A percentile compares a stretch with the other conserved stretches of the same genome.
phyloP scores from a whole-genome alignment of 2,888 invertebrate genomes.

The Steinernema scapterisci region DNA sequence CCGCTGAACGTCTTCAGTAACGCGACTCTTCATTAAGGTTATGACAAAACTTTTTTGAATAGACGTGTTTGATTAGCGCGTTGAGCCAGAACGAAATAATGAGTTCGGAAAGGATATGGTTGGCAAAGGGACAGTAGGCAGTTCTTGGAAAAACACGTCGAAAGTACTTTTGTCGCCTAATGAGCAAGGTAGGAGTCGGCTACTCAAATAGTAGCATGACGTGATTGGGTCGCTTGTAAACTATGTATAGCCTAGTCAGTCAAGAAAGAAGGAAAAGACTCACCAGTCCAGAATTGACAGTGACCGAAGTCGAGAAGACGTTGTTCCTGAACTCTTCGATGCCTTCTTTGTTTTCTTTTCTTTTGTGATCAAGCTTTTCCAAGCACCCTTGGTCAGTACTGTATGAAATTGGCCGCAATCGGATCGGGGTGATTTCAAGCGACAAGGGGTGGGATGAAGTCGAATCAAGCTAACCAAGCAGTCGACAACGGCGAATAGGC shows the following conservation, averaged over 20 bases:
- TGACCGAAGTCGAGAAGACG: not conserved
- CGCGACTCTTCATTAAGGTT: not conserved
- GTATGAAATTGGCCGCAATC: constrained; percentile 13
- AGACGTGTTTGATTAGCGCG: constrained; percentile 13
- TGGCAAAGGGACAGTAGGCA: not conserved
- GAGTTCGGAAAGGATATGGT: constrained; percentile 14
- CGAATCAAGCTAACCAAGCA: constrained; percentile 30
- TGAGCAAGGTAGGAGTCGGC: not conserved
- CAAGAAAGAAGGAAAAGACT: not conserved
- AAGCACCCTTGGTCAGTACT: not conserved
- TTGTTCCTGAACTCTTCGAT: not conserved
- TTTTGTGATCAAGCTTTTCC: constrained; percentile 6
- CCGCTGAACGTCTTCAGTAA: not conserved
- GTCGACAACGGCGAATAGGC: constrained; percentile 30
- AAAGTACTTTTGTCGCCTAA: not conserved
- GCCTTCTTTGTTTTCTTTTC: not conserved
- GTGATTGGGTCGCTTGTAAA: no score
- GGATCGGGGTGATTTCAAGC: constrained; percentile 22
- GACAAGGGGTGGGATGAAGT: constrained; percentile 27
- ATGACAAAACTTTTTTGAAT: constrained; percentile 18
- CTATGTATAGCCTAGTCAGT: not conserved
- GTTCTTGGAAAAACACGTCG: not conserved
- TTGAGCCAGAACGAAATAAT: constrained; percentile 4
- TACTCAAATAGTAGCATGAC: no score
- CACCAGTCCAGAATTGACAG: not conserved